phyloP scores from a whole-genome alignment of 1,140 invertebrate species.

The Pantala flavescens region DNA sequence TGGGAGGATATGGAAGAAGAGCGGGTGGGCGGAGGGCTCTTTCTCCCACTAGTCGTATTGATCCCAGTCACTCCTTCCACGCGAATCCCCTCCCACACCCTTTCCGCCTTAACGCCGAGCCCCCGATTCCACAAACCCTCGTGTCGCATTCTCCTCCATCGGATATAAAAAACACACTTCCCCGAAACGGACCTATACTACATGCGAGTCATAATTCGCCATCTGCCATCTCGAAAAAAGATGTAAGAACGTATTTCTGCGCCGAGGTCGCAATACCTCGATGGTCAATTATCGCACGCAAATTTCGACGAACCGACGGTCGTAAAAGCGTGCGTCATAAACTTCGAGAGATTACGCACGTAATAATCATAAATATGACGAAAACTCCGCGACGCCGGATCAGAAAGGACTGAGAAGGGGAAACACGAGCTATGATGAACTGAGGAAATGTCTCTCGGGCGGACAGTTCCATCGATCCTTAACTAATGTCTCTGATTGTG shows the following conservation, averaged over 20 bases:
- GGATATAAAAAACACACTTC: background rate
- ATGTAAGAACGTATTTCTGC: no score
- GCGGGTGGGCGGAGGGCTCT: background rate
- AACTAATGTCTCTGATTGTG: slow-evolving; percentile 1
- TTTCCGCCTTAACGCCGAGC: slow-evolving; percentile 2
- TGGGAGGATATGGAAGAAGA: background rate
- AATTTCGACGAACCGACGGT: no score
- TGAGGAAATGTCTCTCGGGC: background rate
- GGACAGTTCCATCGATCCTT: background rate
- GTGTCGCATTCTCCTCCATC: slow-evolving; percentile 2
- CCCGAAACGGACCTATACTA: background rate
- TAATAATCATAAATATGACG: no score
- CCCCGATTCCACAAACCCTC: slow-evolving; percentile 7
- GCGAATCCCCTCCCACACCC: background rate
- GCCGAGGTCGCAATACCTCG: no score
- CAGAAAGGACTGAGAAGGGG: background rate
- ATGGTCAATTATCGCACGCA: no score
- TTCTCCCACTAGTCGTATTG: background rate
- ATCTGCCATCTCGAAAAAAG: no score
- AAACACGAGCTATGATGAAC: background rate
- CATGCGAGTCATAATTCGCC: no score
- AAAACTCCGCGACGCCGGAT: no score
- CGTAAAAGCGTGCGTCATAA: no score
- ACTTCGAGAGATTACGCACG: no score
- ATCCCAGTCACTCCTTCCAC: slow-evolving; percentile 1